Conservation (phyloP, 2,888 invertebrate genomes). For the Drosophila acutilabella region DNA sequence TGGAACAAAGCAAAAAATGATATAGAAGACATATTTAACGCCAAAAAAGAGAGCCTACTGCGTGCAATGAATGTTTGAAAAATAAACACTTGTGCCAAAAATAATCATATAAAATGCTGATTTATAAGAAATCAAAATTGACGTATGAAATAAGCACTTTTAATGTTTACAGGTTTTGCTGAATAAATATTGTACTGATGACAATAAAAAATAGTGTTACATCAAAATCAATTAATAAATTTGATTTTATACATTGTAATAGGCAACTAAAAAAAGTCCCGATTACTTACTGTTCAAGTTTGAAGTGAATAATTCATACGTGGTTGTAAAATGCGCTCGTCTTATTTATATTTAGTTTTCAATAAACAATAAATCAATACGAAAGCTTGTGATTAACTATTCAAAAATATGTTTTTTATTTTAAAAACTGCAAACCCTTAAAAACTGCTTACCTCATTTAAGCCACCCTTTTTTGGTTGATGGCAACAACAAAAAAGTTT, state of each 20-base stretch:
- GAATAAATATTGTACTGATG: too few species aligned
- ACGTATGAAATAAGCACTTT: too few species aligned
- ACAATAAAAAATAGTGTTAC: too few species aligned
- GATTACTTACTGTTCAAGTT: too few species aligned
- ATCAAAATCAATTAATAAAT: too few species aligned
- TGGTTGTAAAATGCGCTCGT: too few species aligned
- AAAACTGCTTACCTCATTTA: slow-evolving; percentile 83
- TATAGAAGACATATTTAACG: slow-evolving; percentile 20
- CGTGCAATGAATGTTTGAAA: not conserved
- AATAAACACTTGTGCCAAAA: not conserved
- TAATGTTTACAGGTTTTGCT: too few species aligned
- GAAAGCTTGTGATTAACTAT: not conserved
- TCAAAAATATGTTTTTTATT: slow-evolving; percentile 1
- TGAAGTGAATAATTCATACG: too few species aligned
- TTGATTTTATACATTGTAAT: too few species aligned
- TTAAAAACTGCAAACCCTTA: not conserved
- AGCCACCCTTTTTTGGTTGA: slow-evolving; percentile 68
- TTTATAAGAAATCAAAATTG: too few species aligned
- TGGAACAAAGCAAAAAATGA: slow-evolving; percentile 30
- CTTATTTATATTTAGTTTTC: not conserved
- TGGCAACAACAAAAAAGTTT: slow-evolving; percentile 73
- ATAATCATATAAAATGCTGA: too few species aligned
- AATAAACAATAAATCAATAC: slow-evolving; percentile 1
- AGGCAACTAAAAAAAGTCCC: too few species aligned
- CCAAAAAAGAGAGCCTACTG: slow-evolving; percentile 14